Evolutionary conservation across 2,797 vertebrate genomes (phyloP), one percentile per base, ranked within the genome.

Genomic region (Macrochelys suwanniensis): DNA sequence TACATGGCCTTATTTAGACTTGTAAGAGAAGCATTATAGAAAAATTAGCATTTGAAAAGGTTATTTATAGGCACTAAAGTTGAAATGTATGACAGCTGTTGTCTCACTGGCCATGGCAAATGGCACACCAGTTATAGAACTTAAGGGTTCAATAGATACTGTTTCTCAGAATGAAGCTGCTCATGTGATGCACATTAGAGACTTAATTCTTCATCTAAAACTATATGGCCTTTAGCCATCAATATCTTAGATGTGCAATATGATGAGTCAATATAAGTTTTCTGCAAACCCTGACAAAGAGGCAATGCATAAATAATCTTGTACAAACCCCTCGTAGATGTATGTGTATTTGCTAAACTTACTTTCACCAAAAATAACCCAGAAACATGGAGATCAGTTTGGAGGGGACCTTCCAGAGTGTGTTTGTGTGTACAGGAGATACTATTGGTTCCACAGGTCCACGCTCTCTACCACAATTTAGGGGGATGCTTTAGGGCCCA

Each of bases 21-120:
- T 37, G 47, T 54, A 13, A 45, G n/a, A 92, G 84, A 80, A 88
- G 42, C 12, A 42, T 53, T 81, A 49, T 21, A 53, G 80, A 50
- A 49, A 93, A 78, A 87, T 85, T 47, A 89, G 71, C 85, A 68
- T 42, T 89, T 80, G 76, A 50, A 89, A 88, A 86, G 51, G 17
- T 87, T 89, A 82, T 89, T 56, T 90, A 83, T 89, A 81, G 37
- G 84, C 84, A 91, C 19, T 76, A 81, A 89, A 79, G 88, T 15
- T 50, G 56, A 74, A 61, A 94, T 74, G 61, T 33, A 33, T n/a
- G 79, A 89, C 79, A 84, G 92, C 19, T 85, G 25, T 26, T 93
- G 78, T 92, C 78, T 88, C 84, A 19, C 49, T 84, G 84, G 82
- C 89, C 65, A 10, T 12, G 7, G 33, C 80, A 82, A 85, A 79